These are phyloP conservation scores for Crotalus helleri DNA, from an alignment of 2,113 vertebrate species.

Conservation along the genomic window DNA sequence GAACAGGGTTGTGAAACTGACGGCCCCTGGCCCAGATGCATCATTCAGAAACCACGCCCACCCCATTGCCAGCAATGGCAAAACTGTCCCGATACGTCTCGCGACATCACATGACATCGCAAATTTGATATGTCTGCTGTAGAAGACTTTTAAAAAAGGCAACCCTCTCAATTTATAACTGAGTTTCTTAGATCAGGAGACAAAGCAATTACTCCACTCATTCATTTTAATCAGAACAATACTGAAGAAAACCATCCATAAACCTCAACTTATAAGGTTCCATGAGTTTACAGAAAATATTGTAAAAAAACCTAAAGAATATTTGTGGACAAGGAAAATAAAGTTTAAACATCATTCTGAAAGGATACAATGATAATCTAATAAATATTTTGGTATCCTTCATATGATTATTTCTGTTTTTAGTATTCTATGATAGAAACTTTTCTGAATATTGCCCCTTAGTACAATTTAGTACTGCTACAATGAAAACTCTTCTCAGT, in stretches of 20 bases:
- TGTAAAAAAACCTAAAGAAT: not conserved
- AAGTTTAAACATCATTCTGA: not conserved
- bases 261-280: not conserved
- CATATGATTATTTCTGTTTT: not conserved
- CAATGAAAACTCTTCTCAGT: slow-evolving; percentile 54
- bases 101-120: too few species aligned
- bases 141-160: not conserved
- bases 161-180: not conserved
- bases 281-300: not conserved
- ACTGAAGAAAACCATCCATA: not conserved
- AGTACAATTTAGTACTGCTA: slow-evolving; percentile 62
- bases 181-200: not conserved
- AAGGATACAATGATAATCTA: not conserved
- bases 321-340: not conserved
- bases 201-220: not conserved
- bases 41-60: too few species aligned
- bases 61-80: too few species aligned
- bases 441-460: slow-evolving; percentile 52
- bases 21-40: too few species aligned
- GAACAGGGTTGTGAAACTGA: not conserved
- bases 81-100: too few species aligned
- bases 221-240: not conserved
- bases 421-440: slow-evolving; percentile 39
- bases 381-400: slow-evolving; percentile 7
- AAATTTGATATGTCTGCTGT: too few species aligned